Evolutionary conservation across 2,888 invertebrate species (phyloP).

Genomic region (Anticlea derivata): DNA sequence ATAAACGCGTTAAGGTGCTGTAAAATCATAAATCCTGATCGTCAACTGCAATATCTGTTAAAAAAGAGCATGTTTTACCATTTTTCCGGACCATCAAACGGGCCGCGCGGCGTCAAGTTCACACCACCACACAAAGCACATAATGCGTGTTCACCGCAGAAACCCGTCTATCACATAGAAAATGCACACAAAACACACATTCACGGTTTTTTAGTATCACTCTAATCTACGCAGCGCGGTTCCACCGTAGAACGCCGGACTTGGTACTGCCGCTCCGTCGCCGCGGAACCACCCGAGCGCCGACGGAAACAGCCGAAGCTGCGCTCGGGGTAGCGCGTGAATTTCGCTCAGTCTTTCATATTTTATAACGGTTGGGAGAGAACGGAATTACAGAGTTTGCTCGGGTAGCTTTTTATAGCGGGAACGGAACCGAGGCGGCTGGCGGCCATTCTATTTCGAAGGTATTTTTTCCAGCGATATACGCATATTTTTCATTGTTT

Average conservation of each 20-base stretch:
- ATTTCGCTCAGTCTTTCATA: slow-evolving; percentile 81
- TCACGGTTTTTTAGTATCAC: slow-evolving; percentile 50
- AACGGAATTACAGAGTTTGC: slow-evolving; percentile 79
- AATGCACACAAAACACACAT: slow-evolving; percentile 61
- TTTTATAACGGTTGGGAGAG: slow-evolving; percentile 78
- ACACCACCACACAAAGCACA: slow-evolving; percentile 63
- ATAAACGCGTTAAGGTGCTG: slow-evolving; percentile 1
- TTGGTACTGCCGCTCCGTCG: slow-evolving; percentile 78
- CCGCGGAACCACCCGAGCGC: slow-evolving; percentile 56
- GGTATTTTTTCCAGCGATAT: slow-evolving; percentile 67
- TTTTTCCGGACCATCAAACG: slow-evolving; percentile 73
- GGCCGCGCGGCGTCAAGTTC: slow-evolving; percentile 42
- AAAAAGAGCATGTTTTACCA: slow-evolving; percentile 68
- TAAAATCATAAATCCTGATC: slow-evolving; percentile 36
- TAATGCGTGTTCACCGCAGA: slow-evolving; percentile 54
- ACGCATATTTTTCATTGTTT: slow-evolving; percentile 69
- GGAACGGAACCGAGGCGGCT: slow-evolving; percentile 66
- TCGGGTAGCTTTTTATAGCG: slow-evolving; percentile 78
- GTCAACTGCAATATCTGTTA: slow-evolving; percentile 44
- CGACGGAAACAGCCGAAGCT: slow-evolving; percentile 57
- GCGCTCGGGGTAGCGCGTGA: slow-evolving; percentile 59
- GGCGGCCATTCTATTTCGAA: slow-evolving; percentile 66
- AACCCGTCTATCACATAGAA: slow-evolving; percentile 46
- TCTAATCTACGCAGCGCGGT: slow-evolving; percentile 37
- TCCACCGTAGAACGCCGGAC: slow-evolving; percentile 40